A percentile compares a stretch with the other conserved stretches of the same genome.
phyloP scores from a whole-genome alignment of 2,113 vertebrate species.

The Fregata magnificens region DNA sequence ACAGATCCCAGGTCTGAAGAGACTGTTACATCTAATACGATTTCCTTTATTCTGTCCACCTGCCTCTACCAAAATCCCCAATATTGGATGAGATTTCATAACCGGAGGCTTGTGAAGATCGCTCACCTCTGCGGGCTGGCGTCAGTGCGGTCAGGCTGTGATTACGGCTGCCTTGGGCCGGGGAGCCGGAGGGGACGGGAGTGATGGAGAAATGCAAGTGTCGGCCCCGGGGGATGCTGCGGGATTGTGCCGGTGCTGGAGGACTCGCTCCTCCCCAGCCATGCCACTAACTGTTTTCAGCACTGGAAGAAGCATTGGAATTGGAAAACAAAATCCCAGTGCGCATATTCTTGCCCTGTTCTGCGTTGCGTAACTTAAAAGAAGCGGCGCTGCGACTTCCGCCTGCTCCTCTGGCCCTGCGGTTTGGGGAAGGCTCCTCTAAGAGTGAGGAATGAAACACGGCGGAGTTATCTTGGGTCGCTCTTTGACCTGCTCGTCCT shows the following conservation, averaged over 20 bases:
- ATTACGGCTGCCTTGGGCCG: background rate
- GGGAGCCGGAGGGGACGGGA: background rate
- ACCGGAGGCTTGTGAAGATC: background rate
- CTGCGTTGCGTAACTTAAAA: background rate
- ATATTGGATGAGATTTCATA: accelerated
- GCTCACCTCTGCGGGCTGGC: background rate
- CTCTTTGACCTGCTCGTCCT: background rate
- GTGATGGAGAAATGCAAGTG: accelerated
- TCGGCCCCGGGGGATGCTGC: background rate
- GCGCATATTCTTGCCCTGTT: background rate
- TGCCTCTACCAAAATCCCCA: background rate
- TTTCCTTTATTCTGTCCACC: background rate
- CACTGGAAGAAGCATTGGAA: background rate
- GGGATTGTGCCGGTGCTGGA: background rate
- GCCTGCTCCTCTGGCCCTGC: background rate
- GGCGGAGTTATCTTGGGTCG: accelerated
- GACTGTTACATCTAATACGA: accelerated
- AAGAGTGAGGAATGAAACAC: no score
- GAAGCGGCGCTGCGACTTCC: accelerated
- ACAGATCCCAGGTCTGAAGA: background rate
- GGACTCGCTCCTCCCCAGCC: background rate
- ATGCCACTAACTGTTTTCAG: no score
- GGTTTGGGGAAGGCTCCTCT: background rate
- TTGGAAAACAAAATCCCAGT: background rate
- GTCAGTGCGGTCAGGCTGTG: background rate